A percentile compares a stretch with the other conserved stretches of the same genome.
These are phyloP conservation scores for Dinomys branickii DNA, from an alignment of 2,113 vertebrate species.

Conservation along the genomic window DNA sequence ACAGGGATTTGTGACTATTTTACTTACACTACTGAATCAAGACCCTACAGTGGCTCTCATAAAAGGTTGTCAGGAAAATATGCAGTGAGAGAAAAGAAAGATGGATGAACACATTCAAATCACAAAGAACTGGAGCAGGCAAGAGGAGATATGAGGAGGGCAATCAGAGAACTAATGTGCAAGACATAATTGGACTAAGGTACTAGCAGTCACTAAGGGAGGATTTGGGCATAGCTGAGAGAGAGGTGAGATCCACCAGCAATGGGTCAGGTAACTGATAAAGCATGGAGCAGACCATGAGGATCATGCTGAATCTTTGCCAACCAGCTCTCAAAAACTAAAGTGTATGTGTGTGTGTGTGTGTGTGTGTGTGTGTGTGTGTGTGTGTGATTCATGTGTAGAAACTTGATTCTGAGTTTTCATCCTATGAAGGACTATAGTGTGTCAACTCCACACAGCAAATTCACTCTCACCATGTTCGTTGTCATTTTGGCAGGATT, in stretches of 20 bases:
- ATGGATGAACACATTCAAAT: background rate
- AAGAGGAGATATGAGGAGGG: no score
- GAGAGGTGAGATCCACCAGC: rapidly evolving
- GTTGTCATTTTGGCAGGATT: background rate
- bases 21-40: background rate
- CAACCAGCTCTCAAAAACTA: background rate
- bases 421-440: background rate
- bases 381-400: background rate
- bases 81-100: background rate
- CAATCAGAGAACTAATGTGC: rapidly evolving
- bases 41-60: no score
- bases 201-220: background rate
- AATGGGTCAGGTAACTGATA: rapidly evolving
- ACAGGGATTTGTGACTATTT: background rate
- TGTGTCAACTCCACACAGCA: background rate
- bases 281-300: background rate
- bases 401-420: background rate
- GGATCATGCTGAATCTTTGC: no score
- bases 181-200: background rate
- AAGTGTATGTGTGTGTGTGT: background rate
- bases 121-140: background rate
- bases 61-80: background rate
- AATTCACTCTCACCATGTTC: background rate
- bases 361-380: no score
- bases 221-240: no score